phyloP scores from a whole-genome alignment of 2,797 vertebrate species.

The Coregonus sp. region DNA sequence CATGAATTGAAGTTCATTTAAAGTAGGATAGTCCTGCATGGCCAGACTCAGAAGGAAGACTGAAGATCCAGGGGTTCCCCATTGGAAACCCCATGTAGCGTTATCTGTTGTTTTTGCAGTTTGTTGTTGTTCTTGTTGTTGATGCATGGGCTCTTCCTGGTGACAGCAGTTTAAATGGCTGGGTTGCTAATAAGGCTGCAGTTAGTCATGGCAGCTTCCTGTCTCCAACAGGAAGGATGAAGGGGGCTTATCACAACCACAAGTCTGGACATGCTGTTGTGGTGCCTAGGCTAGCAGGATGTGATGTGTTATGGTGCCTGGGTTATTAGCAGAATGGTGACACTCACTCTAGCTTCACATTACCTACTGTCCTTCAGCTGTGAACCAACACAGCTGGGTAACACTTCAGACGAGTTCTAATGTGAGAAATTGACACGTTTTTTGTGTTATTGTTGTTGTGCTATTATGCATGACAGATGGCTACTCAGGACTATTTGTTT shows the following conservation, averaged over 20 bases:
- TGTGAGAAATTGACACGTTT: not conserved
- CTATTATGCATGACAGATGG: not conserved
- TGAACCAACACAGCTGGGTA: not conserved
- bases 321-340: not conserved
- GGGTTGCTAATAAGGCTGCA: not conserved
- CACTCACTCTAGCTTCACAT: not conserved
- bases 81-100: not conserved
- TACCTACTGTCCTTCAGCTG: not conserved
- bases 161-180: not conserved
- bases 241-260: not conserved
- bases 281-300: not conserved
- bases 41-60: not conserved
- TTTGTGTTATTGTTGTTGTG: not conserved
- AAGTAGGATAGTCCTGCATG: not conserved
- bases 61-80: not conserved
- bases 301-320: not conserved
- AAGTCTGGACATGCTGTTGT: not conserved
- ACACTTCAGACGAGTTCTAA: not conserved
- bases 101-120: not conserved
- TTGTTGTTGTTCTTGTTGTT: not conserved
- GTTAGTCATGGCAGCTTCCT: not conserved
- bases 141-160: not conserved
- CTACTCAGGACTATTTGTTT: not conserved
- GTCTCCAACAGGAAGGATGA: slow-evolving; percentile 5
- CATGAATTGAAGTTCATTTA: not conserved